Percentiles rank a stretch among this genome's conserved stretches.
phyloP scores from a whole-genome alignment of 2,113 vertebrate genomes.

The Chlorodrepanis virens region DNA sequence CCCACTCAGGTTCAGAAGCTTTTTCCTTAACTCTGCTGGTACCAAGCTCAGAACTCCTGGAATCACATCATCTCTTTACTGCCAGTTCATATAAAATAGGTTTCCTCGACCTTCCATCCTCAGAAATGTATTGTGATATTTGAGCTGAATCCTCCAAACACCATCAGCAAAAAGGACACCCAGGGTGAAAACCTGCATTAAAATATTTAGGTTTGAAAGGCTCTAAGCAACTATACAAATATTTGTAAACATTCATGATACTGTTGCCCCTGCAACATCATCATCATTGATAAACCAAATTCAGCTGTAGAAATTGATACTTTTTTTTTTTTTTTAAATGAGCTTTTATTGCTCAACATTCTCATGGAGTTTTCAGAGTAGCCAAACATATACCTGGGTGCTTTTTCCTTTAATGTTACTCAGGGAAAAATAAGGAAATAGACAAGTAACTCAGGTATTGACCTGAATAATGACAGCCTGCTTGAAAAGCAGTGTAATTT shows the following conservation, averaged over 20 bases:
- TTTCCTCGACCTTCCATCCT: background rate
- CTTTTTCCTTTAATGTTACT: background rate
- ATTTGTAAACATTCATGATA: background rate
- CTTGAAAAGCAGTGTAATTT: background rate
- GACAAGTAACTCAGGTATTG: background rate
- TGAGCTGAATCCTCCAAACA: background rate
- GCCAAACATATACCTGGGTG: background rate
- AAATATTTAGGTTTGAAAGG: background rate
- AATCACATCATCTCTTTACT: background rate
- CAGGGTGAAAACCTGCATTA: background rate
- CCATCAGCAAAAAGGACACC: background rate
- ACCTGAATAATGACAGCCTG: background rate
- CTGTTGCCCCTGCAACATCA: background rate
- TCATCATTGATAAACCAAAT: background rate
- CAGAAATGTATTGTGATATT: background rate
- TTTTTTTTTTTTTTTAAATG: background rate
- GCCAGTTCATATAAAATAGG: background rate
- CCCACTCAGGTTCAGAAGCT: background rate
- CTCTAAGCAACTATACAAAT: background rate
- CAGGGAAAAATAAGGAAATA: constrained; percentile 1
- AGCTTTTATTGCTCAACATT: background rate
- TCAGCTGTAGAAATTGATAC: background rate
- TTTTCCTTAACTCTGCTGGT: background rate
- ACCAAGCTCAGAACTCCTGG: background rate
- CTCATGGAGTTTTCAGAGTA: background rate